Evolutionary conservation across 2,888 invertebrate genomes (phyloP), one percentile per base, ranked within the genome.

Genomic region (Globia sparganii): DNA sequence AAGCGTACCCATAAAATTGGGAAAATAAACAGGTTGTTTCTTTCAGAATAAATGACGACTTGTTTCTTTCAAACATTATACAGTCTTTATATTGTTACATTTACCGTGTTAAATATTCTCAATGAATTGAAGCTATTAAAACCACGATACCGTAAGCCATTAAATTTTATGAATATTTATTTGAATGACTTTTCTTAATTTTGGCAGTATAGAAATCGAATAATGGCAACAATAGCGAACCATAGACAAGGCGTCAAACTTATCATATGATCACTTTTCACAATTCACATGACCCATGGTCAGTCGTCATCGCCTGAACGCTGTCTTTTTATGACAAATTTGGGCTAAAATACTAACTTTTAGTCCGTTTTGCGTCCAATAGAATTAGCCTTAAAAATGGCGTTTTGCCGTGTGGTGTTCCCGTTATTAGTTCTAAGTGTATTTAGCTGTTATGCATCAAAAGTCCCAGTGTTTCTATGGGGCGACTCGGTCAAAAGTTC

Each of bases 401-500:
- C 95, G 89, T 94, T 93, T 91, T 93, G 95, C 95, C 95, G 94
- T 92, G 88, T 93, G 89, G 92, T 95, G 91, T 94, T 95, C 89
- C 90, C 93, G 82, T 90, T 95, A 81, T 92, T 96, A 94, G 91
- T 94, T 90, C 81, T 96, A 93, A 93, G 94, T 94, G 93, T 94
- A 85, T 90, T 93, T 83, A 91, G 90, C 83, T 90, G 92, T 86
- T 87, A 91, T 88, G 85, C 95, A 49, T 95, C 95, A 75, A 94
- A 96, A 83, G 97, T 97, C 59, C 97, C 97, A 83, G 97, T 97
- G 67, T 96, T 97, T 84, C 87, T 97, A 79, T 97, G 97, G 97
- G 97, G 97, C 49, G 94, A 96, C 81, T 81, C 95, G 71, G 88
- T 90, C 15, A 90, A 90, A 64, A 83, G 87, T 72, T 89, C 92